Evolutionary conservation across 2,888 invertebrate species (phyloP).

Genomic region (Calameuta pallipes): DNA sequence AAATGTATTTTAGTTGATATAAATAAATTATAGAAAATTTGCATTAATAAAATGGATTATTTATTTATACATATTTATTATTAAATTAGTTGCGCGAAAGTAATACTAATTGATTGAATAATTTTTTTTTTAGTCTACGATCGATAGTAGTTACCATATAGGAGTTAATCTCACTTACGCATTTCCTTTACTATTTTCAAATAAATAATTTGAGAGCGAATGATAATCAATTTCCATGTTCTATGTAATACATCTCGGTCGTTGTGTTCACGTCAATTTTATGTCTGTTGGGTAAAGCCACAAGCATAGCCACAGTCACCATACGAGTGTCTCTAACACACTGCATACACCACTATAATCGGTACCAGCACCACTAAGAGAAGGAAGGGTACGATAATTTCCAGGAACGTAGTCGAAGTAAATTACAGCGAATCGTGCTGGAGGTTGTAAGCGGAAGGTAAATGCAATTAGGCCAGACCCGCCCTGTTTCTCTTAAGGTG

Average conservation of each 20-base stretch:
- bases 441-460: neutral
- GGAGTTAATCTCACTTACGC: too few species aligned
- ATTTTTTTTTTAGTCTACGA: too few species aligned
- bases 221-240: neutral
- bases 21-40: neutral
- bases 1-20: neutral
- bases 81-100: neutral
- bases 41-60: too few species aligned
- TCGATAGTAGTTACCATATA: too few species aligned
- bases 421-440: neutral
- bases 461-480: neutral
- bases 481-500: neutral
- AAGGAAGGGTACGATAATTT: neutral
- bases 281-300: neutral
- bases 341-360: neutral
- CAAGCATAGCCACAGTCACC: neutral
- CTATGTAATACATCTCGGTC: neutral
- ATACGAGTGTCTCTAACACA: neutral
- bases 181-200: too few species aligned
- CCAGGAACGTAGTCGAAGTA: neutral
- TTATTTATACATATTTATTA: neutral
- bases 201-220: neutral
- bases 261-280: neutral
- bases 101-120: neutral
- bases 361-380: neutral